phyloP scores from a whole-genome alignment of 2,113 vertebrate species.

The Cyanoramphus novaezelandiae region DNA sequence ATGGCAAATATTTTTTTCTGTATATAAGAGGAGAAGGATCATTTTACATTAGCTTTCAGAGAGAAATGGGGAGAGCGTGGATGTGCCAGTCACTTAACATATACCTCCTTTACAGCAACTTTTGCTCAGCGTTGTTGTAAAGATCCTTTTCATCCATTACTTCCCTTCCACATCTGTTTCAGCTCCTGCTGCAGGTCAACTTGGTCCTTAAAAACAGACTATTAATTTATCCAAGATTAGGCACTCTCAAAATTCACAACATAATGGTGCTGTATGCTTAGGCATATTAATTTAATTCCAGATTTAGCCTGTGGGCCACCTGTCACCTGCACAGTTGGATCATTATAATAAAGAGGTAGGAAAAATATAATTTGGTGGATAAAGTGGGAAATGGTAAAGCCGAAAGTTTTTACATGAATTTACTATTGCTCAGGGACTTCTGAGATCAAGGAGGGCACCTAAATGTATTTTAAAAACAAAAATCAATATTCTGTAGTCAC shows the following conservation, averaged over 20 bases:
- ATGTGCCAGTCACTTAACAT: neutral
- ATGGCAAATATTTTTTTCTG: neutral
- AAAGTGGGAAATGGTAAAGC: neutral
- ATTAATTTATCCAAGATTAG: neutral
- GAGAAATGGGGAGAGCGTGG: neutral
- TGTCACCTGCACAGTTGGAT: neutral
- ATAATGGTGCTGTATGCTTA: neutral
- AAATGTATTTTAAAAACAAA: neutral
- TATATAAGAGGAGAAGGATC: neutral
- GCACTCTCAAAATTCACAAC: neutral
- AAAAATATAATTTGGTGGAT: neutral
- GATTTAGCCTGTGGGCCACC: neutral
- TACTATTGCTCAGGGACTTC: neutral
- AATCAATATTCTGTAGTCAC: neutral
- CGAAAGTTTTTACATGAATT: neutral
- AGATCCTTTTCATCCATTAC: neutral
- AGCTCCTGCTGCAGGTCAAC: neutral
- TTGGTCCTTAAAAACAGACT: neutral
- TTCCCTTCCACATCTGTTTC: neutral
- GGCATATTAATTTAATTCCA: neutral
- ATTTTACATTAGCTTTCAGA: neutral
- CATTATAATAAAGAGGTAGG: neutral
- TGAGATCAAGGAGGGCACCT: neutral
- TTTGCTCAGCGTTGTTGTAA: neutral
- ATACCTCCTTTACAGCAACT: neutral